Percentiles rank a stretch among this genome's conserved stretches.
phyloP scores from a whole-genome alignment of 2,113 vertebrate species.

The Tragelaphus strepsiceros region DNA sequence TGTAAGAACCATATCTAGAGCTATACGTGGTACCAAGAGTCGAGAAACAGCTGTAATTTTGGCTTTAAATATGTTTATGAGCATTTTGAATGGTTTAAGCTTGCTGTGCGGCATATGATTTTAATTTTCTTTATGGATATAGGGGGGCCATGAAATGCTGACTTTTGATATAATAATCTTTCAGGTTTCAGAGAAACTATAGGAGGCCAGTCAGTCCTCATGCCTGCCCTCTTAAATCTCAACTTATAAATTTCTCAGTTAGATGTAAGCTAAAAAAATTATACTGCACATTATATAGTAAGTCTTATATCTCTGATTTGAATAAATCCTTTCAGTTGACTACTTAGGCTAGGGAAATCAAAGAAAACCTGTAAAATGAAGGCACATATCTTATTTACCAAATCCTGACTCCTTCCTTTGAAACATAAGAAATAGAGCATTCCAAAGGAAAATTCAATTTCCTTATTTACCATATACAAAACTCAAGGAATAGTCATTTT shows the following conservation, averaged over 20 bases:
- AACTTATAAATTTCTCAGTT: constrained; percentile 56
- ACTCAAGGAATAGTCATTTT: constrained; percentile 50
- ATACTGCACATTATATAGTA: constrained; percentile 12
- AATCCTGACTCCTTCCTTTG: constrained; percentile 33
- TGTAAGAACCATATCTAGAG: constrained; percentile 20
- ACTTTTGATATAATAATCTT: constrained; percentile 72
- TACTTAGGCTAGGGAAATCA: background rate
- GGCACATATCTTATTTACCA: constrained; percentile 45
- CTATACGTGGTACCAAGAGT: background rate
- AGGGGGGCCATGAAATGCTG: constrained; percentile 61
- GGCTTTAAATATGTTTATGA: constrained; percentile 73
- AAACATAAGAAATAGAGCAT: constrained; percentile 39
- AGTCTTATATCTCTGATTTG: constrained; percentile 41
- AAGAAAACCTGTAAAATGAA: constrained; percentile 44
- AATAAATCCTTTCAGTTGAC: constrained; percentile 33
- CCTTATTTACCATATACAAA: constrained; percentile 49
- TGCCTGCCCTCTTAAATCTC: constrained; percentile 56
- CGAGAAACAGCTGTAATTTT: constrained; percentile 66
- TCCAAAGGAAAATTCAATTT: constrained; percentile 50
- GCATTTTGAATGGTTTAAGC: constrained; percentile 65
- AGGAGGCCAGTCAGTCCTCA: constrained; percentile 52
- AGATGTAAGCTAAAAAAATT: constrained; percentile 45
- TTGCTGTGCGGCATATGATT: constrained; percentile 66
- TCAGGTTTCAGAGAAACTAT: constrained; percentile 55
- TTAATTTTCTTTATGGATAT: constrained; percentile 73